Conservation (phyloP, 2,797 vertebrate genomes). For the Brachyrhaphis roseni region DNA sequence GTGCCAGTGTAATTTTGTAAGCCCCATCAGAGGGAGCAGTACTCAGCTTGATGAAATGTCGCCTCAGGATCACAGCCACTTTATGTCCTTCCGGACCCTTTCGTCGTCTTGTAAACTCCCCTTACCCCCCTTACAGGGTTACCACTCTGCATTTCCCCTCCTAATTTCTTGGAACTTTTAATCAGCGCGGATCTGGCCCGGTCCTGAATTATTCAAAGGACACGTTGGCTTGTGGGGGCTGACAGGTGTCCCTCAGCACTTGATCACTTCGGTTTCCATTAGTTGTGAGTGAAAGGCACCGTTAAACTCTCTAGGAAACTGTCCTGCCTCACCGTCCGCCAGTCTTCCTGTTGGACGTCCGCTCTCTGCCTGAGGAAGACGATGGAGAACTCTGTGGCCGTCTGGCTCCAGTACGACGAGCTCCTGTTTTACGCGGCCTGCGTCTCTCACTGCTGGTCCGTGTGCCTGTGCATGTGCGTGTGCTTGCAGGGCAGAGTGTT, state of each 20-base stretch:
- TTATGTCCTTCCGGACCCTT: slow-evolving; percentile 60
- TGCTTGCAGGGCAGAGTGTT: slow-evolving; percentile 62
- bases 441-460: slow-evolving; percentile 62
- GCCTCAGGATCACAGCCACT: slow-evolving; percentile 61
- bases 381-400: slow-evolving; percentile 19
- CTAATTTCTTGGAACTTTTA: slow-evolving; percentile 14
- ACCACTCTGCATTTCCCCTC: slow-evolving; percentile 47
- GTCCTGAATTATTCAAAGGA: slow-evolving; percentile 70
- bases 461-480: slow-evolving; percentile 68
- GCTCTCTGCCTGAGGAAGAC: background rate
- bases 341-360: background rate
- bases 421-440: slow-evolving; percentile 63
- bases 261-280: slow-evolving; percentile 31
- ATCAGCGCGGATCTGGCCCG: slow-evolving; percentile 42
- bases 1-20: slow-evolving; percentile 1
- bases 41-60: slow-evolving; percentile 67
- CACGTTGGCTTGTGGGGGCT: slow-evolving; percentile 35
- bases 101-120: slow-evolving; percentile 12
- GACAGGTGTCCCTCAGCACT: slow-evolving; percentile 37
- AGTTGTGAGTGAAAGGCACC: slow-evolving; percentile 34
- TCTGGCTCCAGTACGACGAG: slow-evolving; percentile 53
- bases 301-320: slow-evolving; percentile 8
- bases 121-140: slow-evolving; percentile 58
- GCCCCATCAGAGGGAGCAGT: slow-evolving; percentile 67
- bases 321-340: background rate